Conservation (phyloP, 2,113 vertebrate genomes). For the Crotalus tigris region DNA sequence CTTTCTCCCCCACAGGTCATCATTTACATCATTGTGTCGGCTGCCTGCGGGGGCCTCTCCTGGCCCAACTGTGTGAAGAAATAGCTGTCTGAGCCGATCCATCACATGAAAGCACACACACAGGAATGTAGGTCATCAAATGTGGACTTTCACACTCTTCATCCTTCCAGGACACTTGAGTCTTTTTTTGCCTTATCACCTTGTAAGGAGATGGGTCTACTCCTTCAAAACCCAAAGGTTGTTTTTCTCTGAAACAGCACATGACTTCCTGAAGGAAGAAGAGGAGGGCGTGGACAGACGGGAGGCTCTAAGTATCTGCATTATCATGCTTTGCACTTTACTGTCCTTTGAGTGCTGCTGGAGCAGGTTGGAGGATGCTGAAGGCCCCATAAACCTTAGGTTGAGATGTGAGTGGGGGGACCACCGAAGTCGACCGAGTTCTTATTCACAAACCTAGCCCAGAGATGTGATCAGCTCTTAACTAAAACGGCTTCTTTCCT, state of each 20-base stretch:
- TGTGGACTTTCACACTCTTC: slow-evolving; percentile 50
- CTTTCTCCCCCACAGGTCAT: slow-evolving; percentile 73
- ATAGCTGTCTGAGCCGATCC: slow-evolving; percentile 58
- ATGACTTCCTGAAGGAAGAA: background rate
- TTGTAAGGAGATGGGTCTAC: slow-evolving; percentile 30
- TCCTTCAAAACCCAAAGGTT: slow-evolving; percentile 40
- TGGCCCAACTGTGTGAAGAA: slow-evolving; percentile 86
- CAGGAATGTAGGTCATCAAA: slow-evolving; percentile 50
- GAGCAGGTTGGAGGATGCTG: background rate
- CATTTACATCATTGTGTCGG: slow-evolving; percentile 87
- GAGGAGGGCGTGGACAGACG: accelerated
- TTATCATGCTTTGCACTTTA: slow-evolving; percentile 27
- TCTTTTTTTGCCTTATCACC: slow-evolving; percentile 62
- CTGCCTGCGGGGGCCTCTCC: slow-evolving; percentile 82
- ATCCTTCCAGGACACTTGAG: slow-evolving; percentile 53
- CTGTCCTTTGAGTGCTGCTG: accelerated
- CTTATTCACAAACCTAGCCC: background rate
- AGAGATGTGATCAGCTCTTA: background rate
- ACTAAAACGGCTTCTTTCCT: background rate
- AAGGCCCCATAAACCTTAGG: background rate
- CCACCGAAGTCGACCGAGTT: background rate
- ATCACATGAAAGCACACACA: slow-evolving; percentile 46
- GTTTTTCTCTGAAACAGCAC: background rate
- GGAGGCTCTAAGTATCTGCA: background rate
- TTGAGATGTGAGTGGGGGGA: accelerated